phyloP scores from a whole-genome alignment of 2,888 invertebrate species.

The Synergus umbraculus region DNA sequence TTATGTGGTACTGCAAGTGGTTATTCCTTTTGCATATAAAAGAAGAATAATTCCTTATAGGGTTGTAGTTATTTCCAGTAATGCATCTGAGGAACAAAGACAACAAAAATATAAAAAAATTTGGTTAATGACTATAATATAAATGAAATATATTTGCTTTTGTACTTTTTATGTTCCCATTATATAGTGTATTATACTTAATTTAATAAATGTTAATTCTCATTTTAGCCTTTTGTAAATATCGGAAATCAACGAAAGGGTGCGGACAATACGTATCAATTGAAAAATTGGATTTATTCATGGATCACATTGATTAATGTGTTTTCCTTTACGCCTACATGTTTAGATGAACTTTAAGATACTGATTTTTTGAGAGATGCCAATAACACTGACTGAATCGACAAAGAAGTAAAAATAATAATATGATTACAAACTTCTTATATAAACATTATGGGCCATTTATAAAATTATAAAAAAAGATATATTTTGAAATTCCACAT shows the following conservation, averaged over 20 bases:
- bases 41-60: constrained; percentile 21
- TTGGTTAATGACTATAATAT: background rate
- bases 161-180: background rate
- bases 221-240: no score
- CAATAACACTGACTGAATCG: background rate
- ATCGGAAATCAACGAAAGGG: background rate
- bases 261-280: background rate
- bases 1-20: constrained; percentile 9
- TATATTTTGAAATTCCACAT: background rate
- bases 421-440: background rate
- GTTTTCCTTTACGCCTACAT: background rate
- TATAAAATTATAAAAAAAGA: background rate
- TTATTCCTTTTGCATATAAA: constrained; percentile 15
- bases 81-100: background rate
- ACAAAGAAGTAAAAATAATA: background rate
- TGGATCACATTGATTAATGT: no score
- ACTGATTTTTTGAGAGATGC: background rate
- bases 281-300: no score
- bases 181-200: no score
- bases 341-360: background rate
- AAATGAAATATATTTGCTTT: background rate
- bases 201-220: background rate
- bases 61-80: background rate
- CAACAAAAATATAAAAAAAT: background rate
- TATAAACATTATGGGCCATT: background rate